Conservation (phyloP, 2,113 vertebrate species). For the Grammomys surdaster region DNA sequence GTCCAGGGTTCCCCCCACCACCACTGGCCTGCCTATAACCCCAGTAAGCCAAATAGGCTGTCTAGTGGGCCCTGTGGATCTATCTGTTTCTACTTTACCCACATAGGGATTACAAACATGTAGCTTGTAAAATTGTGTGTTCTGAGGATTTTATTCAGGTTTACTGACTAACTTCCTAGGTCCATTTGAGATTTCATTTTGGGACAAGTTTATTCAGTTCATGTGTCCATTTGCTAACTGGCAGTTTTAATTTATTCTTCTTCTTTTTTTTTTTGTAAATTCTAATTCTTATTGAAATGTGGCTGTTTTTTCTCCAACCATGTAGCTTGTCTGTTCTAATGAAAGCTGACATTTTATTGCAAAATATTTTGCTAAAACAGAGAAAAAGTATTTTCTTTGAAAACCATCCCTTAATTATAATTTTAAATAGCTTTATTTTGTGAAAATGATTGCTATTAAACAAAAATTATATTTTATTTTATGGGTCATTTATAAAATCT, state of each 20-base stretch:
- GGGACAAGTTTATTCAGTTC: background rate
- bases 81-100: background rate
- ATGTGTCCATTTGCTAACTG: background rate
- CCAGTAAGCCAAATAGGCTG: background rate
- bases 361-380: background rate
- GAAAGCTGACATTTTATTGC: background rate
- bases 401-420: background rate
- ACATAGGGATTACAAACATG: background rate
- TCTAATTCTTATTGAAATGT: background rate
- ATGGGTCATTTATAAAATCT: background rate
- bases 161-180: background rate
- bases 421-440: constrained; percentile 10
- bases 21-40: background rate
- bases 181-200: background rate
- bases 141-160: background rate
- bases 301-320: background rate
- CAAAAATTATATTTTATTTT: constrained; percentile 8
- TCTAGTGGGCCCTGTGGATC: no score
- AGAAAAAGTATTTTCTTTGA: constrained; percentile 15
- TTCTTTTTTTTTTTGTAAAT: background rate
- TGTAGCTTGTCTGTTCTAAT: background rate
- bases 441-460: background rate
- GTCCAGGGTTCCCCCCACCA: no score
- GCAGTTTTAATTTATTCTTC: background rate
- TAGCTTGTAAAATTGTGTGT: background rate